Evolutionary conservation across 2,113 vertebrate species (phyloP).

Genomic region (Tachuris rubrigastra): DNA sequence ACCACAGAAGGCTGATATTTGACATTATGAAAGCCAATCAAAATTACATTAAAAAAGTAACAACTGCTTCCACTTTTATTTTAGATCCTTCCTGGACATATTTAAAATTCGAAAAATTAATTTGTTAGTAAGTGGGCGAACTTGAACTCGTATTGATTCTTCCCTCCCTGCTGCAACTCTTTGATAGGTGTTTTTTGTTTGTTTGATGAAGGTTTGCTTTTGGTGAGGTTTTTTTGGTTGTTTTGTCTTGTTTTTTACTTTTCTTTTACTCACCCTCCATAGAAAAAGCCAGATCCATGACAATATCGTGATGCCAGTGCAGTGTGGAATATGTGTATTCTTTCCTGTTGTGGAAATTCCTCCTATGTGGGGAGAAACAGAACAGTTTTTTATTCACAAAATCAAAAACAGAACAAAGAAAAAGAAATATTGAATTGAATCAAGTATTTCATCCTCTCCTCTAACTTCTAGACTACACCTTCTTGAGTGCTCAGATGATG

Average conservation of each 20-base stretch:
- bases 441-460: not conserved
- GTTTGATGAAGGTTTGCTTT: not conserved
- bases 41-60: not conserved
- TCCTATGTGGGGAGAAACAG: conserved; percentile 72
- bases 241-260: not conserved
- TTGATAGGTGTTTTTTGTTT: not conserved
- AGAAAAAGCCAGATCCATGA: conserved; percentile 87
- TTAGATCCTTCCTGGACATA: not conserved
- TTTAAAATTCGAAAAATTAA: not conserved
- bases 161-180: not conserved
- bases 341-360: conserved; percentile 86
- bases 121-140: not conserved
- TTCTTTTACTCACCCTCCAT: conserved; percentile 80
- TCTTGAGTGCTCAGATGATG: not conserved
- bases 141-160: not conserved
- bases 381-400: not conserved
- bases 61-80: not conserved
- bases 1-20: not conserved
- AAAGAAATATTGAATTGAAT: not conserved
- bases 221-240: too few relatives aligned
- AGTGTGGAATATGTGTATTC: conserved; percentile 87
- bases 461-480: not conserved
- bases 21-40: not conserved
- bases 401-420: not conserved
- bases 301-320: conserved; percentile 90